phyloP scores from a whole-genome alignment of 2,113 vertebrate genomes.

The Paedocypris sp. region DNA sequence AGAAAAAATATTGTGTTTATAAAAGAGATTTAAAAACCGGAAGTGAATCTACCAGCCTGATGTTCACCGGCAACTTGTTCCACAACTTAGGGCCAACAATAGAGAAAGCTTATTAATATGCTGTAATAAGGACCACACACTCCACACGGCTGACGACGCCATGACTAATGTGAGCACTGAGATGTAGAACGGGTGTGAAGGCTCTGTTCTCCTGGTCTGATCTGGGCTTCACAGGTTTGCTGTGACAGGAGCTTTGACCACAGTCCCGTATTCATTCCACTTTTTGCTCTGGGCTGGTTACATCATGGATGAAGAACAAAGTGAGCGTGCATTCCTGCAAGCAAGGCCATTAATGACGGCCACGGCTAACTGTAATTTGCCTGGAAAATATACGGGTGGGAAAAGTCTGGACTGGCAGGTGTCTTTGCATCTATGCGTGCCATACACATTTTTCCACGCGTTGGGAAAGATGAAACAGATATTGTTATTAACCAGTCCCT shows the following conservation, averaged over 20 bases:
- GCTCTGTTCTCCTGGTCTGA: background rate
- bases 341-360: slow-evolving; percentile 1
- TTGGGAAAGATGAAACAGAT: no score
- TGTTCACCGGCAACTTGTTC: no score
- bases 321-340: slow-evolving; percentile 23
- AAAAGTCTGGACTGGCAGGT: background rate
- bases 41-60: no score
- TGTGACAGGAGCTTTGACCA: slow-evolving; percentile 10
- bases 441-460: no score
- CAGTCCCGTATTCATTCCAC: slow-evolving; percentile 15
- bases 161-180: slow-evolving; percentile 35
- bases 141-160: slow-evolving; percentile 4
- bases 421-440: no score
- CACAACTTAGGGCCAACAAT: no score
- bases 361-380: background rate
- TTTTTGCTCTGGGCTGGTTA: slow-evolving; percentile 17
- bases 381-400: slow-evolving; percentile 6
- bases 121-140: slow-evolving; percentile 23
- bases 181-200: slow-evolving; percentile 7
- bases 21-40: no score
- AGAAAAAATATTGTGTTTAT: no score
- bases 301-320: slow-evolving; percentile 25
- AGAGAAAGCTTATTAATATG: no score
- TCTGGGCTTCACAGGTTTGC: slow-evolving; percentile 23
- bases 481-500: no score